These are phyloP conservation scores for Cheilinus undulatus DNA, from an alignment of 2,113 vertebrate genomes.

Conservation along the genomic window DNA sequence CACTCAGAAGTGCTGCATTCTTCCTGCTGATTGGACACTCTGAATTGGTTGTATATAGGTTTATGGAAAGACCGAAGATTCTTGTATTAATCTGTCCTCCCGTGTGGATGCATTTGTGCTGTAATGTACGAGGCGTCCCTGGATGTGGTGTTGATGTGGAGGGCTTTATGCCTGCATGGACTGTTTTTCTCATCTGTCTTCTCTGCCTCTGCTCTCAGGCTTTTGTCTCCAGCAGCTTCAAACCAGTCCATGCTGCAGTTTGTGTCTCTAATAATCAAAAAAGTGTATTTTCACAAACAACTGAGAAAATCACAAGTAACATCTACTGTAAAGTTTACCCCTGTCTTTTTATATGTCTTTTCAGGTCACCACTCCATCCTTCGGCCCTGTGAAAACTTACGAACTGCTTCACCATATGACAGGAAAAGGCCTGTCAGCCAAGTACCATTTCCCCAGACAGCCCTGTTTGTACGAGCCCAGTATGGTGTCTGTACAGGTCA, in stretches of 20 bases:
- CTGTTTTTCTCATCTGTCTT: background rate
- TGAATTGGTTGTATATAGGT: conserved; percentile 39
- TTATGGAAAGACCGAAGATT: conserved; percentile 35
- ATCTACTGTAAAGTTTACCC: background rate
- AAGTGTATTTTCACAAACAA: background rate
- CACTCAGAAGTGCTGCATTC: conserved; percentile 23
- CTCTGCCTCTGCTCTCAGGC: background rate
- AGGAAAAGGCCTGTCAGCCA: conserved; percentile 92
- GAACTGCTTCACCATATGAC: conserved; percentile 96
- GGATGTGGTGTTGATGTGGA: conserved; percentile 26
- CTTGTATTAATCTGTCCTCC: conserved; percentile 45
- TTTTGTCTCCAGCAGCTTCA: conserved; percentile 6
- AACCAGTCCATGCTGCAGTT: background rate
- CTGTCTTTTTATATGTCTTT: background rate
- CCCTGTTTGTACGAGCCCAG: conserved; percentile 86
- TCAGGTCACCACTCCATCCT: conserved; percentile 87
- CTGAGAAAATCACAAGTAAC: background rate
- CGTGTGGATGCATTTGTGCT: conserved; percentile 46
- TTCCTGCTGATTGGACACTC: conserved; percentile 48
- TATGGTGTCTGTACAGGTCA: conserved; percentile 93
- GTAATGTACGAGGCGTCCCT: conserved; percentile 37
- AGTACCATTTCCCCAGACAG: conserved; percentile 92
- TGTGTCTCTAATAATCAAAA: conserved; percentile 9
- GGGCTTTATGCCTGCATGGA: conserved; percentile 6
- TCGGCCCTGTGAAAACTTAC: conserved; percentile 86